Evolutionary conservation across 2,888 invertebrate genomes (phyloP).

Genomic region (Acanthopleura granulata): DNA sequence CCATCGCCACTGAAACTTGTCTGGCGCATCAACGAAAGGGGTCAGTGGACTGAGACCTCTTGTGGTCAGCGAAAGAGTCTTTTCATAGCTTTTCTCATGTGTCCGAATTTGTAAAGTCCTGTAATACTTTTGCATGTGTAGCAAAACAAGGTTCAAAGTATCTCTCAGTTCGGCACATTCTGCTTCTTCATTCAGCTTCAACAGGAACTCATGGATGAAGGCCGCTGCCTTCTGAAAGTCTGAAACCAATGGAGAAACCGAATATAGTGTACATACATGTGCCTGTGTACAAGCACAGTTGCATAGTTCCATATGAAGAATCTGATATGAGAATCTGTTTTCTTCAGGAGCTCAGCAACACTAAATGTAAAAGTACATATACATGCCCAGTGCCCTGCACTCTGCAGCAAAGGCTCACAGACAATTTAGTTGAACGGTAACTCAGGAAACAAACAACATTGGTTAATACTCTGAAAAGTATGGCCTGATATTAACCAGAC

Average conservation of each 20-base stretch:
- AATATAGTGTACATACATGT: no score
- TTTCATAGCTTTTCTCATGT: conserved; percentile 53
- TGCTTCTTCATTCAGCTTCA: conserved; percentile 65
- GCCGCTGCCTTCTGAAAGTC: conserved; percentile 69
- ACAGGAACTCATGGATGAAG: conserved; percentile 66
- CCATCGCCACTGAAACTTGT: conserved; percentile 67
- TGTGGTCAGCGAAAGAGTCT: conserved; percentile 55
- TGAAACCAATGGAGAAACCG: conserved; percentile 34
- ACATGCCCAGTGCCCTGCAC: no score
- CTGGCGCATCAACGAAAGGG: conserved; percentile 66
- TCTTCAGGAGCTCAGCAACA: no score
- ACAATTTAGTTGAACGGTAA: no score
- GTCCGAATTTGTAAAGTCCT: conserved; percentile 43
- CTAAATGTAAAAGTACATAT: no score
- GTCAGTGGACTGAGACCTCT: conserved; percentile 68
- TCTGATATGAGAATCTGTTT: no score
- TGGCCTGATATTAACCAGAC: no score
- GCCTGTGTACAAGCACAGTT: no score
- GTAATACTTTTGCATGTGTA: conserved; percentile 69
- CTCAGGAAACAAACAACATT: no score
- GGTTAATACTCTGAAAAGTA: no score
- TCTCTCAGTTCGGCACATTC: conserved; percentile 69
- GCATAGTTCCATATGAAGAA: no score
- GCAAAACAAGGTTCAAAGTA: conserved; percentile 64
- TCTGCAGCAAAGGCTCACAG: no score